Conservation (phyloP, 2,888 invertebrate species). For the Ormyrus rosae region DNA sequence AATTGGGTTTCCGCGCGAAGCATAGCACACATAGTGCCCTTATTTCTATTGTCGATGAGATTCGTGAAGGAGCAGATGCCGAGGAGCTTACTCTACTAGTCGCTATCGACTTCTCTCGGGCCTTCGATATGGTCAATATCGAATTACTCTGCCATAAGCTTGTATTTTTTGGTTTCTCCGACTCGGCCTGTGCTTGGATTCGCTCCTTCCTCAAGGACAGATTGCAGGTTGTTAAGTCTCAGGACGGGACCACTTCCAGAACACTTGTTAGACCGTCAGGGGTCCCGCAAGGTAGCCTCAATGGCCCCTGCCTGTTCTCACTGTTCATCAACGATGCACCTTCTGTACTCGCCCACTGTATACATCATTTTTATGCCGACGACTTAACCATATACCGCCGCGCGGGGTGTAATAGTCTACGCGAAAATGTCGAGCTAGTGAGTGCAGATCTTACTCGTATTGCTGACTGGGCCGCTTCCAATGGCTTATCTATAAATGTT, state of each 20-base stretch:
- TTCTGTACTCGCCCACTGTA: background rate
- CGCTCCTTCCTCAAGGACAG: background rate
- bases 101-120: no score
- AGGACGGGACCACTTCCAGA: no score
- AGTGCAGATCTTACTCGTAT: background rate
- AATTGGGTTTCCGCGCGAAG: background rate
- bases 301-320: no score
- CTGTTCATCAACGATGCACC: background rate
- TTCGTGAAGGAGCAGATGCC: no score
- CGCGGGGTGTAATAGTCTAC: background rate
- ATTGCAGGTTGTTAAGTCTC: background rate
- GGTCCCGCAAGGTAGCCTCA: background rate
- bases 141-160: no score
- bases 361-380: background rate
- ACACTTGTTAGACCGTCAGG: background rate
- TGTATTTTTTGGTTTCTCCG: no score
- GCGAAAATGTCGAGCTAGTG: background rate
- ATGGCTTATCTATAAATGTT: background rate
- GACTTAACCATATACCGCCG: background rate
- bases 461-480: background rate
- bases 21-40: background rate
- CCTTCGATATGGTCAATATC: no score
- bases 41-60: background rate
- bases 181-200: no score
- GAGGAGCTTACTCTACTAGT: no score